phyloP scores from a whole-genome alignment of 2,113 vertebrate species.

The Zosterops pallidus region DNA sequence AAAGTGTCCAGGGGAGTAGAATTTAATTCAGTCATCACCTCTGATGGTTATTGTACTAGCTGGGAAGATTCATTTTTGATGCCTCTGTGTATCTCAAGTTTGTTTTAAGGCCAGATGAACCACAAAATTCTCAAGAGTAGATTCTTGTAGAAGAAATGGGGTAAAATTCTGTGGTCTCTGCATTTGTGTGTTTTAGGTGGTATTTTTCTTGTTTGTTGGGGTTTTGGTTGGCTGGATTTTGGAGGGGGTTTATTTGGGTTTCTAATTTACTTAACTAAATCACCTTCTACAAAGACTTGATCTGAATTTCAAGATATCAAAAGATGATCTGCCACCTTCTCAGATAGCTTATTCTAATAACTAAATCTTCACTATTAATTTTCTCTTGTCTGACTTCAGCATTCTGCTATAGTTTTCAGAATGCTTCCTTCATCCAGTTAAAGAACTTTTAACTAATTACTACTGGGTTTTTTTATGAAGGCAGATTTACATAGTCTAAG shows the following conservation, averaged over 20 bases:
- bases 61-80: neutral
- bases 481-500: neutral
- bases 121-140: neutral
- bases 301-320: neutral
- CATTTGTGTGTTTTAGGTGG: neutral
- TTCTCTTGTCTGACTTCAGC: neutral
- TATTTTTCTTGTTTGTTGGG: neutral
- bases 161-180: neutral
- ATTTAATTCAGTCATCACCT: neutral
- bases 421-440: neutral
- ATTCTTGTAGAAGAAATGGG: neutral
- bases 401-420: neutral
- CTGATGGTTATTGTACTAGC: neutral
- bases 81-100: neutral
- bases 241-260: neutral
- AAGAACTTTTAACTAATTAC: neutral
- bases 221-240: neutral
- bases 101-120: neutral
- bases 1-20: neutral
- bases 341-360: neutral
- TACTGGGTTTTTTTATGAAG: neutral
- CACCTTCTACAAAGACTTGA: neutral
- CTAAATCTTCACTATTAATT: neutral
- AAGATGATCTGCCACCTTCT: neutral
- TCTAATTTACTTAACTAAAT: neutral